A percentile compares a stretch with the other conserved stretches of the same genome.
phyloP scores from a whole-genome alignment of 2,113 vertebrate genomes.

The Oreochromis aureus region DNA sequence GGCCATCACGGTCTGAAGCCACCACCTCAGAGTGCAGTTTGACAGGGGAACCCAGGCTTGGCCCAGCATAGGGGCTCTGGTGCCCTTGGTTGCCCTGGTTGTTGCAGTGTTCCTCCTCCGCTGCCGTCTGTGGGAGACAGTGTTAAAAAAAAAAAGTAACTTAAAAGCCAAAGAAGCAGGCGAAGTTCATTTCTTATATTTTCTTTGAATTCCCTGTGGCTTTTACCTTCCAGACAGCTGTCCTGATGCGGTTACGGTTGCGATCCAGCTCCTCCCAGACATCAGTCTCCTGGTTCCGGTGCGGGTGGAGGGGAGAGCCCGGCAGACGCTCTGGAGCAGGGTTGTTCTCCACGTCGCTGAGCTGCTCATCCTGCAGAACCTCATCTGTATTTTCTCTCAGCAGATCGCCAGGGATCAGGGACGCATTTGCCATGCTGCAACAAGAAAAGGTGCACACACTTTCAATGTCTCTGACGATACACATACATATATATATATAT shows the following conservation, averaged over 20 bases:
- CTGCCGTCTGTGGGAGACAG: conserved; percentile 69
- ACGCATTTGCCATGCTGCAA: conserved; percentile 92
- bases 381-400: conserved; percentile 96
- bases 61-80: conserved; percentile 77
- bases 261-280: conserved; percentile 97
- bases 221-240: conserved; percentile 81
- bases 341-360: conserved; percentile 94
- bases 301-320: conserved; percentile 78
- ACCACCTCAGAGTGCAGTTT: conserved; percentile 82
- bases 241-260: conserved; percentile 87
- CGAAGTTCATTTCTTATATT: neutral
- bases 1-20: conserved; percentile 82
- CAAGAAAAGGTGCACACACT: neutral
- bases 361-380: conserved; percentile 94
- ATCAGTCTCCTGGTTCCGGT: conserved; percentile 85
- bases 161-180: neutral
- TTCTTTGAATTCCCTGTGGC: neutral
- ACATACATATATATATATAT: neutral
- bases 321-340: conserved; percentile 78
- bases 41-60: conserved; percentile 85
- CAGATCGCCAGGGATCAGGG: conserved; percentile 92
- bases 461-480: neutral
- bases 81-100: conserved; percentile 81
- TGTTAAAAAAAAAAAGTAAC: neutral
- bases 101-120: conserved; percentile 89